A percentile compares a stretch with the other conserved stretches of the same genome.
Evolutionary conservation across 1,140 invertebrate species (phyloP).

Genomic region (Cardiocondyla obscurior): DNA sequence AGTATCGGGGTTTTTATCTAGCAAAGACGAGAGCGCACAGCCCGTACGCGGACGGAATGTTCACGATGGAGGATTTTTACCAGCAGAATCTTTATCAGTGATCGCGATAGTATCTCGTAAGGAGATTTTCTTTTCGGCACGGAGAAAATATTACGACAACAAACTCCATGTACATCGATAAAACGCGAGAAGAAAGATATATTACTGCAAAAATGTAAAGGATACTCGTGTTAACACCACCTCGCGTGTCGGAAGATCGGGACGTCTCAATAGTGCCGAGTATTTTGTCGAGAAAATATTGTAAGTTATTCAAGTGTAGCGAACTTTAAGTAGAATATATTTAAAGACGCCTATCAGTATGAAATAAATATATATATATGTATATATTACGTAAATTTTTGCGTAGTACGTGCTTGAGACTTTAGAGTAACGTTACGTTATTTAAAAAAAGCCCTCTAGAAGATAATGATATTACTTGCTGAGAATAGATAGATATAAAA

Average conservation of each 20-base stretch:
- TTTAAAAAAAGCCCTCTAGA: background rate
- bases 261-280: background rate
- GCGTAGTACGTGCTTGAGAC: background rate
- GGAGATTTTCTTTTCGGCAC: background rate
- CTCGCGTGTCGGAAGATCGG: background rate
- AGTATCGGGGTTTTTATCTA: slow-evolving; percentile 73
- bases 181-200: background rate
- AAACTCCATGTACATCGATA: background rate
- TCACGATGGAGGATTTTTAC: slow-evolving; percentile 63
- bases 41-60: slow-evolving; percentile 78
- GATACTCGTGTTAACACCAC: background rate
- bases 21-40: slow-evolving; percentile 75
- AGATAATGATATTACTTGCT: background rate
- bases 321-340: background rate
- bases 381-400: background rate
- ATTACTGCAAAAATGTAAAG: background rate
- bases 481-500: background rate
- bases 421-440: background rate
- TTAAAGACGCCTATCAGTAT: background rate
- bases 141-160: background rate
- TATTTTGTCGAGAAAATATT: background rate
- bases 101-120: background rate
- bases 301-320: background rate
- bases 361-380: background rate
- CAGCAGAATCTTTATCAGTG: slow-evolving; percentile 6